phyloP scores from a whole-genome alignment of 2,888 invertebrate species.

The Rhimphoctona megacephalus region DNA sequence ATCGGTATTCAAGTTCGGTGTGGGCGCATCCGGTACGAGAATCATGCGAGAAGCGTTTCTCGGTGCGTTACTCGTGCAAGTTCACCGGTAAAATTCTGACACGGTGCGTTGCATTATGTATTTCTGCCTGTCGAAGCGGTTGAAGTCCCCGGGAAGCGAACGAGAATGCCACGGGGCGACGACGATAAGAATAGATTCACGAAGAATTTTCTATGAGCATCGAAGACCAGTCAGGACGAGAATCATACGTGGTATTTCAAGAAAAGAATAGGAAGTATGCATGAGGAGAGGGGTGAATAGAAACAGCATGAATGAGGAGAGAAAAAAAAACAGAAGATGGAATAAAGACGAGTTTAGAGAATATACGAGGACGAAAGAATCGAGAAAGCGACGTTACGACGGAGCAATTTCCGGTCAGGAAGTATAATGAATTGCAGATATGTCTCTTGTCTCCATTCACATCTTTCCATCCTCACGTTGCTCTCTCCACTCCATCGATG shows the following conservation, averaged over 20 bases:
- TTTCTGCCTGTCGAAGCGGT: constrained; percentile 77
- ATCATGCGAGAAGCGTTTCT: constrained; percentile 57
- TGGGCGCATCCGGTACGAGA: constrained; percentile 81
- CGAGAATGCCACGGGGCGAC: constrained; percentile 66
- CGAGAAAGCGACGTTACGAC: constrained; percentile 47
- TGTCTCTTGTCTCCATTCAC: constrained; percentile 29
- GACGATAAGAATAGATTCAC: constrained; percentile 80
- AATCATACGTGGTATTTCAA: constrained; percentile 30
- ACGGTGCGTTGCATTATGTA: constrained; percentile 81
- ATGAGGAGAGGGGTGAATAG: background rate
- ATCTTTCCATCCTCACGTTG: constrained; percentile 20
- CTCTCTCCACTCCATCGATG: constrained; percentile 27
- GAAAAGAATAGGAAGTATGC: constrained; percentile 4
- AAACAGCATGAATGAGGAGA: constrained; percentile 25
- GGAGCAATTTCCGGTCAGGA: constrained; percentile 55
- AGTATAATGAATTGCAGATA: constrained; percentile 49
- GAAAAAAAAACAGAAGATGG: constrained; percentile 31
- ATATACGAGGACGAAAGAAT: constrained; percentile 40
- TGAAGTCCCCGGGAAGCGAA: constrained; percentile 55
- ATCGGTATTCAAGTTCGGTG: constrained; percentile 83
- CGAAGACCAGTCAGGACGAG: constrained; percentile 29
- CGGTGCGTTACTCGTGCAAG: constrained; percentile 74
- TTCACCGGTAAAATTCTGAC: constrained; percentile 74
- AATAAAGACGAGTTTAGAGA: constrained; percentile 12
- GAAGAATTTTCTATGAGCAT: constrained; percentile 77